phyloP scores from a whole-genome alignment of 2,113 vertebrate genomes.

The Neodon shergylaensis region DNA sequence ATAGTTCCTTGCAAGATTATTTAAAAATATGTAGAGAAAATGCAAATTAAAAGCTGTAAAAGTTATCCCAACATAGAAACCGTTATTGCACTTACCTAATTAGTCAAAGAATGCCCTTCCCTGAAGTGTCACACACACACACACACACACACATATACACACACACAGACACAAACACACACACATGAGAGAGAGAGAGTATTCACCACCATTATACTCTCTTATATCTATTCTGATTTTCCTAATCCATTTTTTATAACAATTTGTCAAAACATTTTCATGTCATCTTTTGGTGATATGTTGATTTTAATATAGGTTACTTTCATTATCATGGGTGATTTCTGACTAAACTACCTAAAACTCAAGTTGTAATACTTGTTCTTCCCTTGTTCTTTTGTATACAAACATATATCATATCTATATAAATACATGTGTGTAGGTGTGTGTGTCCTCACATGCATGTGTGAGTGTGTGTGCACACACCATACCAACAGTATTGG shows the following conservation, averaged over 20 bases:
- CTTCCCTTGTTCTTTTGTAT: background rate
- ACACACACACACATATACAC: too few relatives aligned
- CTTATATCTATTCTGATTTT: background rate
- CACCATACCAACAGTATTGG: too few relatives aligned
- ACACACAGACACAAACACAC: too few relatives aligned
- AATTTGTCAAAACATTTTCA: background rate
- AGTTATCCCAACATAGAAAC: background rate
- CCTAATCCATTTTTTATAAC: background rate
- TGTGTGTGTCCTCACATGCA: too few relatives aligned
- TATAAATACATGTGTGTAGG: background rate
- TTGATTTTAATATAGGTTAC: background rate
- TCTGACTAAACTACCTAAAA: background rate
- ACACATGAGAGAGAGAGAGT: too few relatives aligned
- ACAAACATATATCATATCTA: background rate
- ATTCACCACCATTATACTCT: background rate
- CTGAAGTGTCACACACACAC: background rate
- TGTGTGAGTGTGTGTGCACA: too few relatives aligned
- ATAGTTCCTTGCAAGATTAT: background rate
- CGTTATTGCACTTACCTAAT: background rate
- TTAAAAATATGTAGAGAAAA: background rate
- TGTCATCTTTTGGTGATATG: background rate
- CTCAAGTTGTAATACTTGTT: background rate
- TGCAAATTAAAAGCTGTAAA: background rate
- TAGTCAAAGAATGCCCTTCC: background rate
- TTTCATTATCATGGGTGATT: background rate